Conservation (phyloP, 2,888 invertebrate genomes). For the Orthosia gothica region DNA sequence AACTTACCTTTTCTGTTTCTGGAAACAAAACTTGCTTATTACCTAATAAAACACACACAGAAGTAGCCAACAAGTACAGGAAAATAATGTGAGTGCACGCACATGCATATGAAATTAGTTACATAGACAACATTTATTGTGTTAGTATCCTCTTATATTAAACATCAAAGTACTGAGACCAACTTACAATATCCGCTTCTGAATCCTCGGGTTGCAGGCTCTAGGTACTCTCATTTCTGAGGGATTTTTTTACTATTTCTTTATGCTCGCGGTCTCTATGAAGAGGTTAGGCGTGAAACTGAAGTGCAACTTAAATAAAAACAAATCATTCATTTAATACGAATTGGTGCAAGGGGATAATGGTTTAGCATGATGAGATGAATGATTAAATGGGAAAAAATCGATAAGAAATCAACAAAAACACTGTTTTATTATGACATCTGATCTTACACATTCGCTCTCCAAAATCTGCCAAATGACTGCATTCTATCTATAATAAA, state of each 20-base stretch:
- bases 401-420: conserved; percentile 17
- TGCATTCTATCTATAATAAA: conserved; percentile 55
- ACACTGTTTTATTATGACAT: not conserved
- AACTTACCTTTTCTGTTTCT: conserved; percentile 4
- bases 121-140: conserved; percentile 23
- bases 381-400: conserved; percentile 35
- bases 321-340: conserved; percentile 25
- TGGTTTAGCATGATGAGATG: conserved; percentile 46
- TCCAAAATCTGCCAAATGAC: conserved; percentile 82
- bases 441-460: conserved; percentile 83
- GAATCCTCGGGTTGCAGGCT: conserved; percentile 76
- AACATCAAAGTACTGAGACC: conserved; percentile 6
- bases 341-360: conserved; percentile 36
- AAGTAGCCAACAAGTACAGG: conserved; percentile 54
- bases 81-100: conserved; percentile 47
- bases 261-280: conserved; percentile 21
- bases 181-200: conserved; percentile 81
- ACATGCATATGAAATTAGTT: conserved; percentile 29
- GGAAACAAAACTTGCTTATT: not conserved
- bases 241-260: conserved; percentile 9
- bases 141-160: conserved; percentile 9
- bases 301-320: conserved; percentile 49
- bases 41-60: conserved; percentile 13
- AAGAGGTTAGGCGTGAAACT: conserved; percentile 36
- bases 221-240: conserved; percentile 79